These are phyloP conservation scores for Myotis planiceps DNA, from an alignment of 2,797 vertebrate species.

Conservation along the genomic window DNA sequence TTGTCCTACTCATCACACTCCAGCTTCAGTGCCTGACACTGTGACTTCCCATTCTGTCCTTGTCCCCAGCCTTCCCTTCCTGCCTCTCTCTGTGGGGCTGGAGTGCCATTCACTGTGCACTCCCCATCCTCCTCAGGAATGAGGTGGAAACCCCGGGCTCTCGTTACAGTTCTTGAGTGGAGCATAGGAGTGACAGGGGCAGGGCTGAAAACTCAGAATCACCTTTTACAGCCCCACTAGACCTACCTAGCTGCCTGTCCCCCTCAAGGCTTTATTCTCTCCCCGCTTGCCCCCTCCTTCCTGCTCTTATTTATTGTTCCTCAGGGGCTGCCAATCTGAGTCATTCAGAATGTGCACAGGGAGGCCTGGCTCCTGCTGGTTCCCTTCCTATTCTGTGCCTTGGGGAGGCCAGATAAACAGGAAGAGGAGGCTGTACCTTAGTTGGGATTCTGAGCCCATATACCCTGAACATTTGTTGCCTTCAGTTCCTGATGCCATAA, in stretches of 20 bases:
- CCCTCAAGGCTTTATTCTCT: not conserved
- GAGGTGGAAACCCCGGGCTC: not conserved
- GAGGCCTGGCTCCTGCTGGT: not conserved
- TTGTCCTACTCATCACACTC: not conserved
- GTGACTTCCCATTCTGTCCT: not conserved
- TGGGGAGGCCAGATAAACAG: constrained; percentile 35
- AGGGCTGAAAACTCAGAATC: not conserved
- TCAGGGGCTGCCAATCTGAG: constrained; percentile 30
- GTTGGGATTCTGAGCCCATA: not conserved
- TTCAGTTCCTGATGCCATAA: constrained; percentile 18
- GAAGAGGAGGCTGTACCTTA: not conserved
- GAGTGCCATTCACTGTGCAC: not conserved
- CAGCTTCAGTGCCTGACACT: constrained; percentile 6
- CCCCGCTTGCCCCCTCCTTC: not conserved
- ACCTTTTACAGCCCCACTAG: not conserved
- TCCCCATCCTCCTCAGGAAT: fast-evolving
- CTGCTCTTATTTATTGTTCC: not conserved
- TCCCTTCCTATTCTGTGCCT: constrained; percentile 30
- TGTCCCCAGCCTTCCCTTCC: not conserved
- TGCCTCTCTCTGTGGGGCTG: fast-evolving
- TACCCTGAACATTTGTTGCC: not conserved
- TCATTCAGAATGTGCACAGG: constrained; percentile 43
- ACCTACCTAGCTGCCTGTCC: not conserved
- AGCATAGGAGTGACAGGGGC: not conserved
- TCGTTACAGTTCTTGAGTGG: not conserved